Conservation (phyloP, 1,140 invertebrate genomes). For the Dreissena polymorpha region DNA sequence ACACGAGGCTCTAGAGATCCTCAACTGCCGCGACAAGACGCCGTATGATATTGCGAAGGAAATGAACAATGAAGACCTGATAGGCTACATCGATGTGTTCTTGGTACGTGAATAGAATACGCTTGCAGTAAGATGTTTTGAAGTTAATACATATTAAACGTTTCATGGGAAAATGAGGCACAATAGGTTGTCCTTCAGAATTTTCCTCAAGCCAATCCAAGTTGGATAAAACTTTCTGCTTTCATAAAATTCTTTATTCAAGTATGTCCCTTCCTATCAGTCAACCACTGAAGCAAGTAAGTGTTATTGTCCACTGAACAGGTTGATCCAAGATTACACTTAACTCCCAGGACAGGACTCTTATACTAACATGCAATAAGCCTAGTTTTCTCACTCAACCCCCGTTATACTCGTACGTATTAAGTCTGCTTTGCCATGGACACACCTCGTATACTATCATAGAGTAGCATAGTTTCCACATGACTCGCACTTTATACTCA, state of each 20-base stretch:
- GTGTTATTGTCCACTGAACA: no score
- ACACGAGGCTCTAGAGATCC: background rate
- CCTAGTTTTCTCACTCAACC: no score
- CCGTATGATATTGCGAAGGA: conserved; percentile 28
- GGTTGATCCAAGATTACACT: no score
- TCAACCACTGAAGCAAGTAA: background rate
- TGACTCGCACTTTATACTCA: no score
- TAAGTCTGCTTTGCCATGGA: no score
- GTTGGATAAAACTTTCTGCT: background rate
- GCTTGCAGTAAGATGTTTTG: background rate
- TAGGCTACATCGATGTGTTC: conserved; percentile 30
- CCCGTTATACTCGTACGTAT: no score
- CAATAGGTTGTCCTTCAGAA: background rate
- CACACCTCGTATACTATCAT: no score
- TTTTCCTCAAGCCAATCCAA: background rate
- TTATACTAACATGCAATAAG: no score
- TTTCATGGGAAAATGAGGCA: background rate
- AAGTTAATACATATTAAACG: background rate
- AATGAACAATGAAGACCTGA: conserved; percentile 25
- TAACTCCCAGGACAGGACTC: no score
- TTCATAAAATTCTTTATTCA: background rate
- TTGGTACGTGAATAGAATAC: background rate
- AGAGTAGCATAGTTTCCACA: no score
- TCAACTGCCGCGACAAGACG: conserved; percentile 14
- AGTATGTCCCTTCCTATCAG: background rate